phyloP scores from a whole-genome alignment of 2,797 vertebrate genomes.

The Pangasius djambal region DNA sequence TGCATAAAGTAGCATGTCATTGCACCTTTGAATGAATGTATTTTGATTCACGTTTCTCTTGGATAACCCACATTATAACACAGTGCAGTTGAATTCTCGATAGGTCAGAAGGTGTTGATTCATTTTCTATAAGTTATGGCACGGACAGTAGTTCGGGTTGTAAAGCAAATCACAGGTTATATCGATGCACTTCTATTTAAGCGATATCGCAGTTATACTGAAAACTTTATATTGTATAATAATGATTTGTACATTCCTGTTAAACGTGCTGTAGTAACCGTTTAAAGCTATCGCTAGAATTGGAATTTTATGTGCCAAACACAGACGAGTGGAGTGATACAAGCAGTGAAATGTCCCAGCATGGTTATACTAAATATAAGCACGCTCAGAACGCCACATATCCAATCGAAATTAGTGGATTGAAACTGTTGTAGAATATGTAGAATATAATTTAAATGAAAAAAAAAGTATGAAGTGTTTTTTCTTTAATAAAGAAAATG shows the following conservation, averaged over 20 bases:
- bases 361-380: too few relatives aligned
- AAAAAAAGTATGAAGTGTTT: too few relatives aligned
- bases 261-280: background rate
- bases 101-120: background rate
- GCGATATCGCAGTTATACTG: background rate
- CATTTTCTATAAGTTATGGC: background rate
- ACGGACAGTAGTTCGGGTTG: background rate
- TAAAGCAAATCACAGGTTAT: background rate
- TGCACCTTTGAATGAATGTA: background rate
- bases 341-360: too few relatives aligned
- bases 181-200: background rate
- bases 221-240: too few relatives aligned
- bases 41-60: background rate
- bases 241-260: background rate
- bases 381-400: too few relatives aligned
- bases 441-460: background rate
- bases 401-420: too few relatives aligned
- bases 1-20: too few relatives aligned
- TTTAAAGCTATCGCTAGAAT: background rate
- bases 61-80: background rate
- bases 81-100: background rate
- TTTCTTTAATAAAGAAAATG: background rate
- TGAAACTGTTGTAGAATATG: background rate
- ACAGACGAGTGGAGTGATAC: background rate
- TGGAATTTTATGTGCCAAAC: background rate